Base-by-base conservation (phyloP, 2,113 vertebrate genomes). In the Clarias magur region DNA sequence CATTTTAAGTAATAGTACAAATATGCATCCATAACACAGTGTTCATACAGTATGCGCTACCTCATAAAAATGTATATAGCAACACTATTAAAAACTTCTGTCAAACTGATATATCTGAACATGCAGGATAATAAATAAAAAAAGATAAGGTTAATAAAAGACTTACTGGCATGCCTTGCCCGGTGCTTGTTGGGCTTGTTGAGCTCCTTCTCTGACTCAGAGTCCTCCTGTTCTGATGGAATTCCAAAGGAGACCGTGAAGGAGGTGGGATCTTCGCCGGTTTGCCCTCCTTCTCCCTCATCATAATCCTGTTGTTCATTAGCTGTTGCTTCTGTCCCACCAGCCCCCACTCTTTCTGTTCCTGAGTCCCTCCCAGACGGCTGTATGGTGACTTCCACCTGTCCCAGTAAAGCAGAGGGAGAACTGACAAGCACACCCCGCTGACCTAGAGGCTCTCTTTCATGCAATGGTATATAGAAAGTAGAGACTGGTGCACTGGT, bases 101-200 rank as follows among this genome's bases (percentile, higher is more conserved):
- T 1, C 17, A 23, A 62, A 62, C 68, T 2, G 7, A 65, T 34
- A n/a, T 78, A 54, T 38, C 42, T 12, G 21, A 54, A 27, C 12
- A 27, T 13, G 3, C 7, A 53, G 38, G 9, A 67, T 68, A 83
- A 56, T 68, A 80, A 19, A 60, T 38, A 38, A 81, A 34, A 34
- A 60, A 38, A 42, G 0, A 38, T 38, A 60, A 85, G n/a, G 54
- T 81, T 54, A 25, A 86, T 86, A 87, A 67, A 83, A 88, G 94
- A 99, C 98, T 99, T 95, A 99, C 98, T 96, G 91, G 98, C 95
- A 92, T 99, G 97, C 87, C 92, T 96, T 0, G 98, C 96, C 85
- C 96, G 95, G 95, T 99, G 98, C 94, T 97, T 99, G 95, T 95
- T 96, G 89, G 97, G 97, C 95, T 95, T 96, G 90, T 92, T 94